Evolutionary conservation across 2,113 vertebrate genomes (phyloP), one percentile per base, ranked within the genome.

Genomic region (Chlamydotis undulata): DNA sequence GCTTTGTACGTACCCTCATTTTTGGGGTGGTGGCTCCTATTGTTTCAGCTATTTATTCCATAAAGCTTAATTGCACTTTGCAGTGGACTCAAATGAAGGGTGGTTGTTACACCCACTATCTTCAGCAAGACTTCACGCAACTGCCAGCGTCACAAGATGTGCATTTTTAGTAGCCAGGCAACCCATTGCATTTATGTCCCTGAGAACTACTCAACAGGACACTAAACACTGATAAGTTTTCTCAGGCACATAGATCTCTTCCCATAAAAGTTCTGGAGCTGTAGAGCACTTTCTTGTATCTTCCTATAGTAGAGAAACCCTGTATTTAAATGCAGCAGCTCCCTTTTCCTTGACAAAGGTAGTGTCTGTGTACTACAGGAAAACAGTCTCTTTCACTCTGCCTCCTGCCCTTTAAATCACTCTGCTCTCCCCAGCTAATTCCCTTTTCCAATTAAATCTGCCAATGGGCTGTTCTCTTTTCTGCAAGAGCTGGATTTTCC

Each of bases 31-130:
- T 76, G 61, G 22, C 76, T 93, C 56, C 65, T 76, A 89, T 95
- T 95, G 90, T 97, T 94, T 94, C 52, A 55, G 80, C 83, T 91
- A 28, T 96, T 77, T 90, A 1, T 71, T 84, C 85, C 65, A 31
- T 91, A 47, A 95, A 90, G 61, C 69, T 75, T 95, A 93, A 95
- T 94, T 92, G 83, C 92, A 92, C 76, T 93, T 59, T 76, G 70
- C 73, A 87, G 50, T 59, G 74, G 50, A 76, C 50, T 94, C 41
- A 52, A 33, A 50, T 6, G 65, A 91, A 93, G 60, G 80, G 75
- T 82, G 45, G 81, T 78, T 89, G 85, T 83, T 94, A 92, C 77
- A 56, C 85, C 82, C 86, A 70, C 86, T 41, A 61, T 33, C 82
- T 83, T 87, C 89, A 90, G 63, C 52, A 43, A 80, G 85, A 52